A percentile compares a stretch with the other conserved stretches of the same genome.
Evolutionary conservation across 2,113 vertebrate genomes (phyloP).

Genomic region (Gadus macrocephalus): DNA sequence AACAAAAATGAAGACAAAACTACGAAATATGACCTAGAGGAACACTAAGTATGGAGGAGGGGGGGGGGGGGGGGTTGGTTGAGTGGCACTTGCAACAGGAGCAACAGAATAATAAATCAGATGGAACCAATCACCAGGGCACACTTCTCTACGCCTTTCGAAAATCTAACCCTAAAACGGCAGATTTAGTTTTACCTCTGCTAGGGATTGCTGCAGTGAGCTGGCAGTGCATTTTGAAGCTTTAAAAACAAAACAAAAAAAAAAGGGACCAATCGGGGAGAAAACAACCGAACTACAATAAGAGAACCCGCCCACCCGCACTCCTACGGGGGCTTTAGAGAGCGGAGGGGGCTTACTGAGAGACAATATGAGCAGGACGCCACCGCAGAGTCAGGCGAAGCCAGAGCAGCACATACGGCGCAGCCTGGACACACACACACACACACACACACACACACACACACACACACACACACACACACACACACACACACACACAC

Average conservation of each 20-base stretch:
- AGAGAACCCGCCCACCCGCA: neutral
- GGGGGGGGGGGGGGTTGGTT: neutral
- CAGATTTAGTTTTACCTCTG: neutral
- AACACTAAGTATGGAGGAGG: constrained; percentile 31
- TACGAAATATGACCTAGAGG: constrained; percentile 40
- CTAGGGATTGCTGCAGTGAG: neutral
- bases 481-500: too few species aligned
- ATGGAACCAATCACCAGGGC: neutral
- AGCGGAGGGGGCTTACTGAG: neutral
- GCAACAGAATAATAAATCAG: neutral
- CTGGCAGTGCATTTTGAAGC: neutral
- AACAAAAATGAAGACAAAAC: constrained; percentile 21
- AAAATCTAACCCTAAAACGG: neutral
- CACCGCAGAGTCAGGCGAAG: neutral
- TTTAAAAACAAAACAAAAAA: neutral
- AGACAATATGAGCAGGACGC: neutral
- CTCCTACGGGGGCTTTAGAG: neutral
- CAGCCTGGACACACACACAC: constrained; percentile 19
- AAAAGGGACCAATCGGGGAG: too few species aligned
- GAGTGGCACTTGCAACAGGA: too few species aligned
- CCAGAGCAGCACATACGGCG: neutral
- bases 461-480: constrained; percentile 9
- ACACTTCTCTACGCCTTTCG: neutral
- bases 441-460: constrained; percentile 31
- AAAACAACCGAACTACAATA: neutral